Conservation (phyloP, 2,888 invertebrate genomes). For the Peribatodes rhomboidaria region DNA sequence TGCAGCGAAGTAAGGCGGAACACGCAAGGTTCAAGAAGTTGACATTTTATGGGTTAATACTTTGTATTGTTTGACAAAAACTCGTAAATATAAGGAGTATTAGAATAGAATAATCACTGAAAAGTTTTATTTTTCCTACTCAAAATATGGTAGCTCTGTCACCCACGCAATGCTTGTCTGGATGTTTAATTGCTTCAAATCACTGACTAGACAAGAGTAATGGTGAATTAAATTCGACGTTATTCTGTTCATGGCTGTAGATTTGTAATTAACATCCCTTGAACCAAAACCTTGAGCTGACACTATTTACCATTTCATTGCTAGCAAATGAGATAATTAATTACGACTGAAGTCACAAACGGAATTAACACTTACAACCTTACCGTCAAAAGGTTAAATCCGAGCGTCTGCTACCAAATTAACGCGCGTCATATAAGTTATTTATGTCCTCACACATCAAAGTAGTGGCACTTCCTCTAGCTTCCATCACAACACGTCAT, state of each 20-base stretch:
- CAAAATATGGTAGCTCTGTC: not conserved
- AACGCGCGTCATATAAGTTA: constrained; percentile 31
- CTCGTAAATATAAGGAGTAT: no score
- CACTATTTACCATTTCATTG: not conserved
- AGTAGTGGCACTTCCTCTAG: constrained; percentile 33
- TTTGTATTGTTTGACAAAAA: not conserved
- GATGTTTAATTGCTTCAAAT: not conserved
- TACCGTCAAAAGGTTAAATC: constrained; percentile 23
- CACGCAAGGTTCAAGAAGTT: constrained; percentile 35
- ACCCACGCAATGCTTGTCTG: not conserved
- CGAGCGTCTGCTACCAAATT: constrained; percentile 29
- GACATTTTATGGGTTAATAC: constrained; percentile 8
- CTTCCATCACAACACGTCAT: constrained; percentile 31
- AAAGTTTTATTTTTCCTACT: no score
- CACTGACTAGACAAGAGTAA: no score
- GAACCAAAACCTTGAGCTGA: constrained; percentile 2
- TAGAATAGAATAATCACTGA: no score
- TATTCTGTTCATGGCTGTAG: no score
- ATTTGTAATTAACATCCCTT: not conserved
- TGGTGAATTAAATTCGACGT: no score
- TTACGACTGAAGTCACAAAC: constrained; percentile 8
- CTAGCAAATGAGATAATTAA: constrained; percentile 12
- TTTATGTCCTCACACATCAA: constrained; percentile 36
- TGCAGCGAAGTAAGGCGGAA: constrained; percentile 22
- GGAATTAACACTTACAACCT: not conserved